Conservation (phyloP, 2,113 vertebrate genomes). For the Dasyornis broadbenti region DNA sequence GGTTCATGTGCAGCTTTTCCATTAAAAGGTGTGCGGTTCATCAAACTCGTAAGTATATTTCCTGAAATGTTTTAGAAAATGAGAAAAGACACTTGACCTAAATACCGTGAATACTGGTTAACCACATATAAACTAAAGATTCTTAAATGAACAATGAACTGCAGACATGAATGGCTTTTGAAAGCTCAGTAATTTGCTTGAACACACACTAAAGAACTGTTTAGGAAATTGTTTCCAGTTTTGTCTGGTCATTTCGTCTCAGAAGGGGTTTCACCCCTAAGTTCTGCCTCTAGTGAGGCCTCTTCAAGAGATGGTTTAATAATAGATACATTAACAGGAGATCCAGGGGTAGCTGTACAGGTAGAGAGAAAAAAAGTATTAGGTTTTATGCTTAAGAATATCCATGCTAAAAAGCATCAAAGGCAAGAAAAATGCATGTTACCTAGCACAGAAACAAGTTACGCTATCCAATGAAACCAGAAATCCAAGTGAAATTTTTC, state of each 20-base stretch:
- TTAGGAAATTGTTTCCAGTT: constrained; percentile 23
- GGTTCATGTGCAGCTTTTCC: constrained; percentile 11
- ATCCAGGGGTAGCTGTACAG: constrained; percentile 39
- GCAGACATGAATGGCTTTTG: constrained; percentile 10
- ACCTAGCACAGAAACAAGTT: not conserved
- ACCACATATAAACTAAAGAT: not conserved
- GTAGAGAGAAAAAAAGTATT: not conserved
- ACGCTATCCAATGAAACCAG: not conserved
- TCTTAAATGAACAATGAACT: not conserved
- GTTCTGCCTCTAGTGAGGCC: not conserved
- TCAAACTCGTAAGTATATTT: constrained; percentile 2
- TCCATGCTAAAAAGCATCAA: not conserved
- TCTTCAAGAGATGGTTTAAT: constrained; percentile 44
- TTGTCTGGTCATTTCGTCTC: constrained; percentile 52
- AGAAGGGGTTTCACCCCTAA: not conserved
- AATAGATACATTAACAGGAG: constrained; percentile 25
- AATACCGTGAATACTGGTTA: not conserved
- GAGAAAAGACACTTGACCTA: constrained; percentile 29
- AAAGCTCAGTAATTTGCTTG: constrained; percentile 25
- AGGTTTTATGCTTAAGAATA: not conserved
- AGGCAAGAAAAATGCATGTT: not conserved
- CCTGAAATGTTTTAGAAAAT: constrained; percentile 45
- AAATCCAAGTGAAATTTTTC: not conserved
- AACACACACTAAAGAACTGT: not conserved
- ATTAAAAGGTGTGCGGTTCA: constrained; percentile 2